Base-by-base conservation (phyloP, 2,888 invertebrate genomes). In the Hypena proboscidalis region DNA sequence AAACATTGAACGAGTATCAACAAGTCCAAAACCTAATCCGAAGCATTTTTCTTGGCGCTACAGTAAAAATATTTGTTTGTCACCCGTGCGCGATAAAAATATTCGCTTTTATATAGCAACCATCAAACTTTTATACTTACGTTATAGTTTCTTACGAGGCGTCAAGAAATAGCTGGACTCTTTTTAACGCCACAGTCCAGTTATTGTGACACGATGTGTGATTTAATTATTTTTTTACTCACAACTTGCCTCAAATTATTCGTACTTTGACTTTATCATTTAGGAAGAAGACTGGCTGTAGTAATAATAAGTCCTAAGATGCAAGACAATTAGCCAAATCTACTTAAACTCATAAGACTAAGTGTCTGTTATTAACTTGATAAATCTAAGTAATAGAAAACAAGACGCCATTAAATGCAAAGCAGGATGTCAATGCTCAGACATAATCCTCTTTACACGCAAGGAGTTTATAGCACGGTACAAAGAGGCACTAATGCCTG, bases 1-100 rank as follows among this genome's bases (percentile, higher is more conserved):
- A 76, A 80, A 70, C 73, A 67, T 64, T 74, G 59, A 50, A 64
- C 55, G 50, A 67, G 67, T 69, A 80, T 81, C 82, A 83, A 79
- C 80, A 81, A 78, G 79, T 75, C 69, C n/a, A n/a, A n/a, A n/a
- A n/a, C n/a, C 60, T 62, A 61, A 68, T 65, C 60, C 58, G 43
- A 47, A 50, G 57, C 52, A 60, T 42, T 58, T 65, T 50, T 59
- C 50, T 42, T 45, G 44, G 35, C 8, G 42, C 21, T 32, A 47
- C 43, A 45, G 53, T 56, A 50, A 57, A 55, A 58, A 47, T 53
- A 34, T 66, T 61, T 55, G 47, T 51, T 51, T 44, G 49, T 40
- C 34, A 42, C 29, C 37, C 41, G 17, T 13, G 25, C 4, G 9
- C 36, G 35, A 40, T 31, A 31, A 21, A 34, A 40, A 50, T 32